Evolutionary conservation across 2,888 invertebrate genomes (phyloP), one percentile per base, ranked within the genome.

Genomic region (Gymnocheta viridis): DNA sequence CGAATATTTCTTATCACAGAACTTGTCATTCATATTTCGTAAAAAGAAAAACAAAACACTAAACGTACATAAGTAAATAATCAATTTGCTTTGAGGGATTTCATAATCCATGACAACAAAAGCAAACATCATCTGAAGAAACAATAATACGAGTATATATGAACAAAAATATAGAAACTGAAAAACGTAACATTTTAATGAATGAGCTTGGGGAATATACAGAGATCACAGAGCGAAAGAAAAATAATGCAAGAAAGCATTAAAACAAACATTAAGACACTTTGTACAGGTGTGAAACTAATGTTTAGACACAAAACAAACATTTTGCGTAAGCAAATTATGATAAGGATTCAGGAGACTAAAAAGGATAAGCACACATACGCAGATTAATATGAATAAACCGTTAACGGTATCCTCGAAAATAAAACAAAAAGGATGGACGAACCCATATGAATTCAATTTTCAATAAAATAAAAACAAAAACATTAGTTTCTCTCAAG

Each of bases 261-360:
- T 5, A 60, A 58, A 72, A 51, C 58, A 67, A 77, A 58, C 54
- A 82, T 58, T 19, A 64, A 24, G 41, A 67, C 58, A 74, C 49
- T n/a, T n/a, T n/a, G n/a, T 67, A 54, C 82, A 70, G 77, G 82
- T 78, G 82, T 47, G 73, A 66, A 73, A 74, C 74, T 82, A 80
- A 82, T 60, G 67, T 49, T 73, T 44, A 35, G 58, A 44, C 44
- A 27, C 38, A 70, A 70, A n/a, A 54, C 14, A 19, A 27, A 32
- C 14, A 49, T 12, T 56, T 56, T 41, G 22, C 14, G n/a, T n/a
- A 38, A 38, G n/a, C 27, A 58, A 54, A 35, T 19, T 41, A 32
- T 76, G 22, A 41, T 6, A 56, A 29, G 60, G 60, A 69, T 78
- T 22, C 35, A 24, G 38, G 0, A 67, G 29, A 12, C 19, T 19